phyloP scores from a whole-genome alignment of 2,888 invertebrate genomes.

The Ommatoiulus sabulosus region DNA sequence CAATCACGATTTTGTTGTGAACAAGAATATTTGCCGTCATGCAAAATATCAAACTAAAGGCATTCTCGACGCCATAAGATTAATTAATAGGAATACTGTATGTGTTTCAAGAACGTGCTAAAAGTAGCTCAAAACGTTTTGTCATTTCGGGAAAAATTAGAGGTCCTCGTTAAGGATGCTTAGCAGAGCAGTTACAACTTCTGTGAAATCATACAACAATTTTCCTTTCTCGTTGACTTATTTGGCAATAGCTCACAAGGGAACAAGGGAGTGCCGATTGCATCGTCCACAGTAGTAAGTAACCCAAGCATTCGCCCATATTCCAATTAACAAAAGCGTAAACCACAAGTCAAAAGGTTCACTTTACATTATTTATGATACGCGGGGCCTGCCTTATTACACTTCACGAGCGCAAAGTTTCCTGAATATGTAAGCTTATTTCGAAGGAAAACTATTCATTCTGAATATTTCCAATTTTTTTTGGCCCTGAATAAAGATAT shows the following conservation, averaged over 20 bases:
- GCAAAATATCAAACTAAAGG: too few species aligned
- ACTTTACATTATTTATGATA: background rate
- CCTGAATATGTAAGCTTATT: background rate
- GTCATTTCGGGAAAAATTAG: too few species aligned
- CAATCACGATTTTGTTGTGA: too few species aligned
- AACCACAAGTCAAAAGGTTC: background rate
- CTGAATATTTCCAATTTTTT: background rate
- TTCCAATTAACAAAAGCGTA: background rate
- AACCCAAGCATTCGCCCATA: background rate
- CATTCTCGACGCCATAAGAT: too few species aligned
- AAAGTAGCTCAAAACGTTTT: too few species aligned
- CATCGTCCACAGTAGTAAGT: background rate
- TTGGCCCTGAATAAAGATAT: conserved; percentile 40
- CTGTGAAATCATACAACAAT: background rate
- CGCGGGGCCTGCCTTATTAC: background rate
- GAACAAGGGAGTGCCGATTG: background rate
- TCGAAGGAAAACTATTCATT: background rate
- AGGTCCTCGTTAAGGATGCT: background rate
- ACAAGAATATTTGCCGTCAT: too few species aligned
- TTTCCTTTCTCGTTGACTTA: background rate
- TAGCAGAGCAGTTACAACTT: background rate
- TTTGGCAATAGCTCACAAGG: background rate
- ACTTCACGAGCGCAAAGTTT: background rate
- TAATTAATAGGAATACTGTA: too few species aligned
- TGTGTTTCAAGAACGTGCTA: too few species aligned